These are phyloP conservation scores for Hoplodrina blanda DNA, from an alignment of 2,888 invertebrate species.

Conservation along the genomic window DNA sequence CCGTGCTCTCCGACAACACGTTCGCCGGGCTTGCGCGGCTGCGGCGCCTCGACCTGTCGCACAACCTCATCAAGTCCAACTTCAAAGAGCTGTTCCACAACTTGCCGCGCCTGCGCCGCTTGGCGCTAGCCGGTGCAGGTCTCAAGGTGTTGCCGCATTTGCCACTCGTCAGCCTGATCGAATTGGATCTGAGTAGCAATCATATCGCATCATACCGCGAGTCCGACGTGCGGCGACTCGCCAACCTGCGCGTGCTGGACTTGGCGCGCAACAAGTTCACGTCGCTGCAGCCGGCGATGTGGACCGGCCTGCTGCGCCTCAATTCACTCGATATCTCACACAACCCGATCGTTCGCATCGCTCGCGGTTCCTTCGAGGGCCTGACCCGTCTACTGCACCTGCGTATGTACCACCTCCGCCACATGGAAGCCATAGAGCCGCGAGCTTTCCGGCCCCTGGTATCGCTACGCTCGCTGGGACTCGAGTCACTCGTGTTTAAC, in stretches of 20 bases:
- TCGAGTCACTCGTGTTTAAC: constrained; percentile 91
- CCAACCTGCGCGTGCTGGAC: constrained; percentile 92
- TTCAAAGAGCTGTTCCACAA: constrained; percentile 95
- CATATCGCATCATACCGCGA: constrained; percentile 92
- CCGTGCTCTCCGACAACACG: constrained; percentile 95
- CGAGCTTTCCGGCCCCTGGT: constrained; percentile 92
- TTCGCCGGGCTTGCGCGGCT: constrained; percentile 94
- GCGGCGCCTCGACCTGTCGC: constrained; percentile 93
- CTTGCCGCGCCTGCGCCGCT: constrained; percentile 92
- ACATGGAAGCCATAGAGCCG: constrained; percentile 92
- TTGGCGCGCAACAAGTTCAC: constrained; percentile 93
- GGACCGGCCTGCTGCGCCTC: constrained; percentile 92
- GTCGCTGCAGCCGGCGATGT: constrained; percentile 92
- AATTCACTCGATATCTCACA: constrained; percentile 93
- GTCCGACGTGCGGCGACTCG: constrained; percentile 92
- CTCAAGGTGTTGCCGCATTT: constrained; percentile 93
- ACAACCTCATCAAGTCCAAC: constrained; percentile 94
- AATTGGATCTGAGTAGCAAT: constrained; percentile 94
- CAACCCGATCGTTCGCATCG: constrained; percentile 94
- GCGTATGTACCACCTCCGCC: constrained; percentile 92
- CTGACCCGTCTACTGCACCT: constrained; percentile 93
- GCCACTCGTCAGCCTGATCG: constrained; percentile 92
- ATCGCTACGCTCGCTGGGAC: constrained; percentile 91
- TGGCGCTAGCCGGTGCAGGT: constrained; percentile 93
- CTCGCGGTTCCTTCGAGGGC: constrained; percentile 92